Base-by-base conservation (phyloP, 2,797 vertebrate genomes). In the Catamblyrhynchus diadema region DNA sequence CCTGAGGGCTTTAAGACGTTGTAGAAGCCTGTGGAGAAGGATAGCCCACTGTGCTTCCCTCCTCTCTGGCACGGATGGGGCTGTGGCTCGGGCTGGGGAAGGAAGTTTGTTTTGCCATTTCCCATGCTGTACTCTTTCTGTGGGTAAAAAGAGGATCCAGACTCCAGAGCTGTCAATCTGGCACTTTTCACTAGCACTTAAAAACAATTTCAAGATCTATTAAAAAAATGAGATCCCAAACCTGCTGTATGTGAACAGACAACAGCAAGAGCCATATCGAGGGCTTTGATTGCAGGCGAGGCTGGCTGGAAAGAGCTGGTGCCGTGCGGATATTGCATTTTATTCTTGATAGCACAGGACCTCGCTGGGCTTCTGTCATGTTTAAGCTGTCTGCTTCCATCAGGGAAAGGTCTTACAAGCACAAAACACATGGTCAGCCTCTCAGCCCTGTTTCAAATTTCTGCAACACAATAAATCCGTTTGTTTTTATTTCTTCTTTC, bases 401-500 rank as follows among this genome's bases (percentile, higher is more conserved):
- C 97, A 97, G 92, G 60, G 41, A 71, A 27, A 72, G 75, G 85
- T 74, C 95, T 93, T 83, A 81, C 7, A 66, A 92, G 54, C 92
- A 98, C 97, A 97, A 97, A 97, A 96, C 95, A 95, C 96, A 97
- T 95, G 94, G 95, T 70, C 92, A 87, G 95, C 69, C 69, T 92
- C 70, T 91, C 64, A 7, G 93, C 75, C 90, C 41, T 95, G 96
- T 97, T 96, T 98, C 95, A 44, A 74, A 97, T 98, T 98, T 97
- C 98, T 93, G 69, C 94, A 91, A 86, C 96, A 97, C 96, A 98
- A 98, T 97, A 97, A 97, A 97, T 92, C 79, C 39, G 79, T 62
- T 91, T 98, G 97, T 97, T 97, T 98, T 98, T 97, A 97, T 97
- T 98, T 96, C 97, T 97, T 96, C 93, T 88, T 80, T 98, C 97